Percentiles rank a stretch among this genome's conserved stretches.
Conservation (phyloP, 2,113 vertebrate genomes). For the Oncorhynchus mykiss region DNA sequence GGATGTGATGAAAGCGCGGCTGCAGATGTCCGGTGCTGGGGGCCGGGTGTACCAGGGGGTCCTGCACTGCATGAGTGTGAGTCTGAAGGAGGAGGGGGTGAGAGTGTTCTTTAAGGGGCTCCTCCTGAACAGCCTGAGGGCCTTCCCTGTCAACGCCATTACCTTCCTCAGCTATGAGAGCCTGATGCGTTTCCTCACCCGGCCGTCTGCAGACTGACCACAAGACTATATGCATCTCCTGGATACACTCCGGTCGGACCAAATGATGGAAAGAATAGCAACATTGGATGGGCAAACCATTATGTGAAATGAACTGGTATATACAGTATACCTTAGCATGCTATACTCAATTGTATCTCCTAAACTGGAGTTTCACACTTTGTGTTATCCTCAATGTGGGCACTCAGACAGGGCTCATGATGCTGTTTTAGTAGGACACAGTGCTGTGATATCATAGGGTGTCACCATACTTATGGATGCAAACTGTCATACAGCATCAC, state of each 20-base stretch:
- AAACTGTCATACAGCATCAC: neutral
- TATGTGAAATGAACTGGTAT: neutral
- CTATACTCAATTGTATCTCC: no score
- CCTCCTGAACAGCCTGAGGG: conserved; percentile 77
- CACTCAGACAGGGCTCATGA: conserved; percentile 20
- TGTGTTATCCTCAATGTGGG: neutral
- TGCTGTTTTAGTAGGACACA: neutral
- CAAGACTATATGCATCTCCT: neutral
- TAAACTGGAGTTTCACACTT: neutral
- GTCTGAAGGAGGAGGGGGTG: conserved; percentile 72
- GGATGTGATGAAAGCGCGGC: conserved; percentile 81
- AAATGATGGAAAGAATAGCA: neutral
- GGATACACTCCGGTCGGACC: neutral
- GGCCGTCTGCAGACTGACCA: conserved; percentile 1
- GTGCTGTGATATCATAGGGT: neutral
- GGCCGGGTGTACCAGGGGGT: conserved; percentile 68
- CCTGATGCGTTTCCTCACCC: conserved; percentile 66
- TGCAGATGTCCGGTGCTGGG: conserved; percentile 79
- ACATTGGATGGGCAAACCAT: neutral
- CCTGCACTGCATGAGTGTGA: conserved; percentile 76
- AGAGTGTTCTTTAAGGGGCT: conserved; percentile 79
- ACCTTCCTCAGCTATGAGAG: conserved; percentile 83
- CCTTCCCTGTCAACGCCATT: conserved; percentile 82
- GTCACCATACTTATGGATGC: neutral
- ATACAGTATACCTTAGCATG: no score